A percentile compares a stretch with the other conserved stretches of the same genome.
Conservation (phyloP, 2,797 vertebrate genomes). For the Lepus townsendii region DNA sequence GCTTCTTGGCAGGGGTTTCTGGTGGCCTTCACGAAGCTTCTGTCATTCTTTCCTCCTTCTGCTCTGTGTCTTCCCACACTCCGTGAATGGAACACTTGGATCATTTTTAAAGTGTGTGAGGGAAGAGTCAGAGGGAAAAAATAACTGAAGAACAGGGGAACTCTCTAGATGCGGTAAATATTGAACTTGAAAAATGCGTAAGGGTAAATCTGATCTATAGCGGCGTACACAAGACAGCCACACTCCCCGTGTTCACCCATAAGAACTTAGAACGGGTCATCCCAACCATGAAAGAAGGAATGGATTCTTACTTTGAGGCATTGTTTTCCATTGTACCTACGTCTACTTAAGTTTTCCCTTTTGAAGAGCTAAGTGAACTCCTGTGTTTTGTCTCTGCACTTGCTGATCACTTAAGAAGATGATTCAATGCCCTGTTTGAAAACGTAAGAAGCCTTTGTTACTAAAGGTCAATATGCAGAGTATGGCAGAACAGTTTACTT, state of each 20-base stretch:
- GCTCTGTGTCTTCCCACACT: not conserved
- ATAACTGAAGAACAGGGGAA: not conserved
- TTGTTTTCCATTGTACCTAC: not conserved
- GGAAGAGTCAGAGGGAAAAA: not conserved
- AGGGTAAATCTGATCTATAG: not conserved
- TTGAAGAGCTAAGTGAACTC: not conserved
- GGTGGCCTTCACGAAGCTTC: not conserved
- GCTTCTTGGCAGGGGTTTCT: not conserved
- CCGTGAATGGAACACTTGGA: not conserved
- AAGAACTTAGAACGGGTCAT: not conserved
- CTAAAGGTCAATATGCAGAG: slow-evolving; percentile 52
- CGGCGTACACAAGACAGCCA: not conserved
- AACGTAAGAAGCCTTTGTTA: slow-evolving; percentile 39
- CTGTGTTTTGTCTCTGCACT: not conserved
- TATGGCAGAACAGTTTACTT: slow-evolving; percentile 55
- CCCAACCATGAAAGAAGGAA: not conserved
- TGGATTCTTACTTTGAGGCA: not conserved
- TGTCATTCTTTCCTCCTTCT: not conserved
- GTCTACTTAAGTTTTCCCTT: not conserved
- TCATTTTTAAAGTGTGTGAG: slow-evolving; percentile 52
- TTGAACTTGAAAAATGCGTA: slow-evolving; percentile 57
- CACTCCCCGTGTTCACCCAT: not conserved
- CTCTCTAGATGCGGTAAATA: slow-evolving; percentile 23
- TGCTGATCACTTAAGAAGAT: slow-evolving; percentile 31
- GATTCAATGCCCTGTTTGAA: not conserved